Base-by-base conservation (phyloP, 2,888 invertebrate species). In the Drosophila mulleri region DNA sequence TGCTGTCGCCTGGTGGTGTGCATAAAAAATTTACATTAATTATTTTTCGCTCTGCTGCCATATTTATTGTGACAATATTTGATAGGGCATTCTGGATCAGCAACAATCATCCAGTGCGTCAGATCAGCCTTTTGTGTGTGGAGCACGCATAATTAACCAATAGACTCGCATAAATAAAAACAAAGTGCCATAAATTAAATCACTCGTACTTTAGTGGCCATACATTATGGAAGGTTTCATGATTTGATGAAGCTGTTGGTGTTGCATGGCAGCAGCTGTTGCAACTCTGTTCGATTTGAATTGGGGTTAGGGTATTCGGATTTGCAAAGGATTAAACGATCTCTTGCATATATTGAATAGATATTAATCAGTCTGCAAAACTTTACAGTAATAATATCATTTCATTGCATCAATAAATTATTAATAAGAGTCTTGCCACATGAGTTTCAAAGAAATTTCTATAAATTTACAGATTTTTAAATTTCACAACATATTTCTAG, bases 31-130 rank as follows among this genome's bases (percentile, higher is more conserved):
- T 47, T 67, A 44, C 60, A 70, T 80, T 73, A 53, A 67, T 69
- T 71, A 88, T 80, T 76, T 70, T 70, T 61, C 52, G 63, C 48
- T 63, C 53, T 41, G 53, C 23, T 56, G 56, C 65, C 72, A 88
- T 87, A 86, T 88, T 83, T 87, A 88, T 81, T 81, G 66, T 86
- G 84, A 75, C 89, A 78, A 83, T 64, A 83, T 81, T 81, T 63
- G 71, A 45, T 65, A 26, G 37, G 50, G 52, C 41, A 62, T 41
- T 62, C 72, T 47, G 67, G 73, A 72, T 63, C 65, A 57, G 45
- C 50, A 20, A 20, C 63, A 78, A 48, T 58, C 45, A 67, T 41
- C n/a, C 48, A 44, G 37, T 35, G 42, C 23, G 29, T 14, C n/a
- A 14, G 37, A 23, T 11, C 23, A 42, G 23, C 47, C 63, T 63